A percentile compares a stretch with the other conserved stretches of the same genome.
Evolutionary conservation across 1,140 invertebrate genomes (phyloP).

Genomic region (Drosophila kanapiae): DNA sequence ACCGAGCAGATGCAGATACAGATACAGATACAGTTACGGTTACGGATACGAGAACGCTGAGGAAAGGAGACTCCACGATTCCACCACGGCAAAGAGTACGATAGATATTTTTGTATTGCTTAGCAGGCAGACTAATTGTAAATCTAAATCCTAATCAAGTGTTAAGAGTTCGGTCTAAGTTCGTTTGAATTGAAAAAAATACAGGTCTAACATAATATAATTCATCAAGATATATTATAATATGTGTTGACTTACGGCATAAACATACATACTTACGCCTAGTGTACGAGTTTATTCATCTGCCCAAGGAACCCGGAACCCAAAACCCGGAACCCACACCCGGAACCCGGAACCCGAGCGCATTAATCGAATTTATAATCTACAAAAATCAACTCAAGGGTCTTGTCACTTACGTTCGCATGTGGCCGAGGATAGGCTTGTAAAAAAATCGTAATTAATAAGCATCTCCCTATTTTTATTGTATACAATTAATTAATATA

Average conservation of each 20-base stretch:
- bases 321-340: not conserved
- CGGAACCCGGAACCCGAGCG: slow-evolving; percentile 29
- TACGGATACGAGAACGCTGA: slow-evolving; percentile 4
- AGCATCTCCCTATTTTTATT: slow-evolving; percentile 56
- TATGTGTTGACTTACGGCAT: slow-evolving; percentile 5
- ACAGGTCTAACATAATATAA: slow-evolving; percentile 52
- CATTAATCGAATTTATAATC: slow-evolving; percentile 56
- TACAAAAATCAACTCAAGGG: slow-evolving; percentile 35
- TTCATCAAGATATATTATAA: slow-evolving; percentile 23
- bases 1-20: slow-evolving; percentile 2
- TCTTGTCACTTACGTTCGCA: slow-evolving; percentile 37
- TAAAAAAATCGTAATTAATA: slow-evolving; percentile 49
- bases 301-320: not conserved
- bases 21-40: not conserved
- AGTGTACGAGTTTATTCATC: slow-evolving; percentile 35
- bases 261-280: not conserved
- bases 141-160: slow-evolving; percentile 40
- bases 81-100: slow-evolving; percentile 39
- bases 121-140: slow-evolving; percentile 63
- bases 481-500: slow-evolving; percentile 42
- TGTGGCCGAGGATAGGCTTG: slow-evolving; percentile 36
- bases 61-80: slow-evolving; percentile 10
- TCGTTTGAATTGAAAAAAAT: slow-evolving; percentile 50
- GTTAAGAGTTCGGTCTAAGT: slow-evolving; percentile 54
- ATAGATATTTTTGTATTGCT: slow-evolving; percentile 76